Conservation (phyloP, 2,113 vertebrate genomes). For the Pteruthius melanotis region DNA sequence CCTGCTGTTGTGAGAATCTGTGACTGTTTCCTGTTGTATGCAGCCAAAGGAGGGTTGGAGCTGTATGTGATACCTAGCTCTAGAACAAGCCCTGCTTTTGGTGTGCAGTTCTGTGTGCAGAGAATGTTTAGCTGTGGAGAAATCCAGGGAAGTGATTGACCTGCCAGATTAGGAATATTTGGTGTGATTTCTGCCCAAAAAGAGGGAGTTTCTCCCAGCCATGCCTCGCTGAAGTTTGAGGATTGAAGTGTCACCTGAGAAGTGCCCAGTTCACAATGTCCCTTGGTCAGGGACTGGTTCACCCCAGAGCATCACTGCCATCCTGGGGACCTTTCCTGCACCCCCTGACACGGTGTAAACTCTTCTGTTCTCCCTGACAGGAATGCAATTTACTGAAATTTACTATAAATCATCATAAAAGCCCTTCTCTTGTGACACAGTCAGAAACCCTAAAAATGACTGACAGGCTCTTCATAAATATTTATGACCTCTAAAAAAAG, state of each 20-base stretch:
- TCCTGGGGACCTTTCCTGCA: not conserved
- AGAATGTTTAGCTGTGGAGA: not conserved
- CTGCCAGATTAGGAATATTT: not conserved
- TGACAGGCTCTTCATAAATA: constrained; percentile 65
- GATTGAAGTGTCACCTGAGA: not conserved
- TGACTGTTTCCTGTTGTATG: not conserved
- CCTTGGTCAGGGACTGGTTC: not conserved
- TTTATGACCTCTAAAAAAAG: constrained; percentile 64
- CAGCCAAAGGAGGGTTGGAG: not conserved
- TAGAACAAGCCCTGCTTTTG: not conserved
- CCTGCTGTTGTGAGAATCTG: not conserved
- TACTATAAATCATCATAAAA: constrained; percentile 61
- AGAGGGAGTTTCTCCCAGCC: not conserved
- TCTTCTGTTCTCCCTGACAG: constrained; percentile 47
- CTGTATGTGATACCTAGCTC: not conserved
- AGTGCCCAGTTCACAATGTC: not conserved
- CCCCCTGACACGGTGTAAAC: not conserved
- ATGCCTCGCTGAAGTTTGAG: not conserved
- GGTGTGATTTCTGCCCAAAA: not conserved
- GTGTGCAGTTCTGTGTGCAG: not conserved
- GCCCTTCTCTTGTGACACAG: constrained; percentile 64
- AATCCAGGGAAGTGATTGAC: not conserved
- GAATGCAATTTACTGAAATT: constrained; percentile 66
- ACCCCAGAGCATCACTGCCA: not conserved
- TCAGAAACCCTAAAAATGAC: constrained; percentile 68